Evolutionary conservation across 30 jellyfish, hydroid and myxozoan species (phyloP).

Genomic region (Chironex yamaguchii): DNA sequence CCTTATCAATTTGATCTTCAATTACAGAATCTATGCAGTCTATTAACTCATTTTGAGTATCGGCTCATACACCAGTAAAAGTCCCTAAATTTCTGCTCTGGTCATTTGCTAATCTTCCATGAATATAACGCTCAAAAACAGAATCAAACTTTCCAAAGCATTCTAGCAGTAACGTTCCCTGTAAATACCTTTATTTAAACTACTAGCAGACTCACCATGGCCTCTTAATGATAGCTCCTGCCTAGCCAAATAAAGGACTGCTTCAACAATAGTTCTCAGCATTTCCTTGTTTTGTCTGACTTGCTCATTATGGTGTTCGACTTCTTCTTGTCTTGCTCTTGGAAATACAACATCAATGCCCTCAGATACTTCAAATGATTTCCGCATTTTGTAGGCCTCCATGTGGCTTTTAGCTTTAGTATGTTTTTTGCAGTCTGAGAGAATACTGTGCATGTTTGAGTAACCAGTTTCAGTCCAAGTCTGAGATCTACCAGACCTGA

Average conservation of each 20-base stretch:
- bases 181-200: slow-evolving; percentile 32
- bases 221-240: slow-evolving; percentile 43
- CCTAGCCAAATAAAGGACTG: slow-evolving; percentile 20
- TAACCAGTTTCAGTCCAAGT: slow-evolving; percentile 24
- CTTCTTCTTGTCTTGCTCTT: slow-evolving; percentile 31
- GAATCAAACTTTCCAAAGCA: slow-evolving; percentile 46
- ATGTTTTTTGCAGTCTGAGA: slow-evolving; percentile 21
- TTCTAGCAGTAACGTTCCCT: slow-evolving; percentile 44
- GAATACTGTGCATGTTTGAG: neutral
- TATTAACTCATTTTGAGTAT: slow-evolving; percentile 37
- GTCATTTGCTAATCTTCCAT: slow-evolving; percentile 18
- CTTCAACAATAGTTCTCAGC: slow-evolving; percentile 19
- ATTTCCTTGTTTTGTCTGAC: slow-evolving; percentile 52
- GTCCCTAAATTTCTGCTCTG: slow-evolving; percentile 29
- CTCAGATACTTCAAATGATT: slow-evolving; percentile 13
- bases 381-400: slow-evolving; percentile 22
- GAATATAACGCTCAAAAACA: slow-evolving; percentile 45
- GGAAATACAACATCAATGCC: slow-evolving; percentile 20
- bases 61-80: slow-evolving; percentile 63
- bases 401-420: slow-evolving; percentile 11
- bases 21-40: slow-evolving; percentile 7
- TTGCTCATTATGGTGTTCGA: slow-evolving; percentile 42
- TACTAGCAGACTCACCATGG: slow-evolving; percentile 40
- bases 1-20: slow-evolving; percentile 33
- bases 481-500: neutral